Percentiles rank a stretch among this genome's conserved stretches.
These are phyloP conservation scores for Botia kubotai DNA, from an alignment of 2,797 vertebrate genomes.

Conservation along the genomic window DNA sequence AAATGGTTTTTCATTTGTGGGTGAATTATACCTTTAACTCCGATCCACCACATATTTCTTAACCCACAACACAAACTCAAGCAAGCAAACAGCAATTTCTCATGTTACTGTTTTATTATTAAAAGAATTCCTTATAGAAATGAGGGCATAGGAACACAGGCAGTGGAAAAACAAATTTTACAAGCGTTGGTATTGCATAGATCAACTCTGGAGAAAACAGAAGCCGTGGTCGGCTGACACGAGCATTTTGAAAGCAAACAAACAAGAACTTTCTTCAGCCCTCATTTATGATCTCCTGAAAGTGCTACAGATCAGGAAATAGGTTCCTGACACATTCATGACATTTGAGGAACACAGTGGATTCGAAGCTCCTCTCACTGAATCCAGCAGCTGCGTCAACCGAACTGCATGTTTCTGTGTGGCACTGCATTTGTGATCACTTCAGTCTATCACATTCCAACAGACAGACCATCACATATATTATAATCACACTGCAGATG, in stretches of 20 bases:
- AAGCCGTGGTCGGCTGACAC: conserved; percentile 63
- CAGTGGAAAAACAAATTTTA: conserved; percentile 64
- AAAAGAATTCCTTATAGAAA: conserved; percentile 76
- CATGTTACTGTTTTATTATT: conserved; percentile 71
- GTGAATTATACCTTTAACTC: background rate
- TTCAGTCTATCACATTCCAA: background rate
- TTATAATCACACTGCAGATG: conserved; percentile 5
- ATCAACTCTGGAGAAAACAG: conserved; percentile 68
- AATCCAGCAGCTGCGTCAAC: background rate
- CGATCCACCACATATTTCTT: background rate
- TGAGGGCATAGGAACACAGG: conserved; percentile 70
- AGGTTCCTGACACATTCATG: conserved; percentile 42
- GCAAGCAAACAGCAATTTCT: conserved; percentile 2
- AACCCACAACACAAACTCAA: conserved; percentile 60
- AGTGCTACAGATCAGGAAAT: conserved; percentile 42
- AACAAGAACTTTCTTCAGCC: conserved; percentile 51
- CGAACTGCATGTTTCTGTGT: conserved; percentile 4
- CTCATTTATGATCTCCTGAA: conserved; percentile 56
- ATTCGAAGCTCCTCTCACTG: background rate
- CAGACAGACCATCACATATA: background rate
- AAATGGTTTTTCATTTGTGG: too few species aligned
- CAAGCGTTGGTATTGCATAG: conserved; percentile 82
- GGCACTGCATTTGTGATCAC: background rate
- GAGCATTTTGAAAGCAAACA: conserved; percentile 57
- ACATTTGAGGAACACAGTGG: conserved; percentile 44